phyloP scores from a whole-genome alignment of 2,888 invertebrate genomes.

The Dryobota labecula region DNA sequence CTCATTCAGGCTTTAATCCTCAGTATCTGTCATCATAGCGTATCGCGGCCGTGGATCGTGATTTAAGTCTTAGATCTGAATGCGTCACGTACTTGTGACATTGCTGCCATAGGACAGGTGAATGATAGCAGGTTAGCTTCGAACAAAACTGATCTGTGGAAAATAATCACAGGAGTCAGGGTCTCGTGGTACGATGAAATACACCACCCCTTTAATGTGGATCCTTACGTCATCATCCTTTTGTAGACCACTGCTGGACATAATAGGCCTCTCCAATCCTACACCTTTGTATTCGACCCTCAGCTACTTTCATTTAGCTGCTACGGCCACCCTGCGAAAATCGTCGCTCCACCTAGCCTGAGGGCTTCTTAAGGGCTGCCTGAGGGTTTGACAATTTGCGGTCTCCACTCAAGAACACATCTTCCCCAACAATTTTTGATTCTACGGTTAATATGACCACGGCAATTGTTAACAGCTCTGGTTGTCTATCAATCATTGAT shows the following conservation, averaged over 20 bases:
- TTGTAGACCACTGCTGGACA: too few relatives aligned
- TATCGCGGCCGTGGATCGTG: conserved; percentile 65
- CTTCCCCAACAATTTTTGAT: neutral
- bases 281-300: neutral
- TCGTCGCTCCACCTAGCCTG: neutral
- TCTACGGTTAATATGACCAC: neutral
- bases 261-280: neutral
- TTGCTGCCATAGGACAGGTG: neutral
- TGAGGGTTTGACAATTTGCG: neutral
- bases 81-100: conserved; percentile 62
- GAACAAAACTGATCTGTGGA: neutral
- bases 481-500: too few relatives aligned
- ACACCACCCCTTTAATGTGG: too few relatives aligned
- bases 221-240: too few relatives aligned
- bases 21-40: conserved; percentile 60
- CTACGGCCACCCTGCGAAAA: neutral
- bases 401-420: neutral
- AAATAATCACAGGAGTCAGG: neutral
- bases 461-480: neutral
- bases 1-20: conserved; percentile 54
- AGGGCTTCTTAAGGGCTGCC: neutral
- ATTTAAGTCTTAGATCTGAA: conserved; percentile 61
- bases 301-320: neutral
- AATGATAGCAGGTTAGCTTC: neutral
- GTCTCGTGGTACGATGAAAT: neutral